phyloP scores from a whole-genome alignment of 2,888 invertebrate genomes.

The Habroteleia sp. region DNA sequence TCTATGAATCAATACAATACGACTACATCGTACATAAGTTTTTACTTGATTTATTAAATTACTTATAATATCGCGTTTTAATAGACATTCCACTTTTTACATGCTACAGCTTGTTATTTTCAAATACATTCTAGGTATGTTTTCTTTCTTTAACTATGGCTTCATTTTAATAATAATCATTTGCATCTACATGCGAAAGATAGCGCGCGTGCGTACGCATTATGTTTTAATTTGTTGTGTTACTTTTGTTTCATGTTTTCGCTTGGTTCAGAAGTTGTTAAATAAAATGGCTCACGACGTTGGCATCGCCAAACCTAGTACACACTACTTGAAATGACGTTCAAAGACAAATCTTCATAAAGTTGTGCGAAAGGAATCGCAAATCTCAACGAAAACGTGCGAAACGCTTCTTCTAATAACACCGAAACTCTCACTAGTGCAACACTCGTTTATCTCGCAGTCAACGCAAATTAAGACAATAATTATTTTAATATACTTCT shows the following conservation, averaged over 20 bases:
- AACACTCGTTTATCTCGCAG: conserved; percentile 5
- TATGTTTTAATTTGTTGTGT: conserved; percentile 9
- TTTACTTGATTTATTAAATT: conserved; percentile 71
- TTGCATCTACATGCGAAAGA: conserved; percentile 61
- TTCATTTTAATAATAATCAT: conserved; percentile 51
- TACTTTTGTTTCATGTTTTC: conserved; percentile 1
- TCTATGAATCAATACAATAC: conserved; percentile 71
- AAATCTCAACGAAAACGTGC: conserved; percentile 44
- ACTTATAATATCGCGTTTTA: conserved; percentile 69
- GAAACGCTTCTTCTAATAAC: conserved; percentile 2
- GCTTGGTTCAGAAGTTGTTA: neutral
- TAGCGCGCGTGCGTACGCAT: conserved; percentile 38
- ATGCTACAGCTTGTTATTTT: conserved; percentile 67
- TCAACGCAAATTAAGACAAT: too few relatives aligned
- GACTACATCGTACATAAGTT: conserved; percentile 70
- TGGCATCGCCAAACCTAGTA: neutral
- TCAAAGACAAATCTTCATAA: conserved; percentile 27
- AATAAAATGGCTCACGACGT: conserved; percentile 1
- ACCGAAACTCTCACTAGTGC: neutral
- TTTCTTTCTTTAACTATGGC: conserved; percentile 45
- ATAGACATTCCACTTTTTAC: conserved; percentile 71
- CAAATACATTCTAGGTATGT: conserved; percentile 66
- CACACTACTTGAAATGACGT: conserved; percentile 11
- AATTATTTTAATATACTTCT: too few relatives aligned
- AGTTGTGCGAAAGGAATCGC: conserved; percentile 58